Evolutionary conservation across 2,113 vertebrate species (phyloP).

Genomic region (Nematolebias whitei): DNA sequence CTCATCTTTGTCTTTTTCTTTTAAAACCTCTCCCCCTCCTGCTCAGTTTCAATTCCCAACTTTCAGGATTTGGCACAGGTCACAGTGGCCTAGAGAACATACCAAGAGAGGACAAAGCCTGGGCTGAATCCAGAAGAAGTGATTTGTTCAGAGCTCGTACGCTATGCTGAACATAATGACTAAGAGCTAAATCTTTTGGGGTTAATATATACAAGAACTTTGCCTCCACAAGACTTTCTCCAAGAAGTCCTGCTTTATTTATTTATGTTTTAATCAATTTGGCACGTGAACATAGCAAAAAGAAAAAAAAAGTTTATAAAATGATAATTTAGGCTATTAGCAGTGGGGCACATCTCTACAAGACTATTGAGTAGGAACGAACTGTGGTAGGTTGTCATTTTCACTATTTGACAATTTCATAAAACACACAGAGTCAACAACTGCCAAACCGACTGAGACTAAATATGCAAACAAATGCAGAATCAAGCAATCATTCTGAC

Average conservation of each 20-base stretch:
- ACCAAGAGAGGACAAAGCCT: conserved; percentile 22
- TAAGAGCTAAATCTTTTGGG: background rate
- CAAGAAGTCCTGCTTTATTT: background rate
- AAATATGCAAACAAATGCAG: conserved; percentile 29
- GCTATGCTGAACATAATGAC: background rate
- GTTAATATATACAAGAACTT: background rate
- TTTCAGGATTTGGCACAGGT: conserved; percentile 22
- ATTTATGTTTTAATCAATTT: background rate
- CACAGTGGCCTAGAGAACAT: conserved; percentile 34
- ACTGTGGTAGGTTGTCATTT: conserved; percentile 45
- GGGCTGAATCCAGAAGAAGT: conserved; percentile 24
- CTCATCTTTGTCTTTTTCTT: background rate
- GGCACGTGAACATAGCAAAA: conserved; percentile 9
- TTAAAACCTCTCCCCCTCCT: conserved; percentile 18
- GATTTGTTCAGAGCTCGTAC: conserved; percentile 1
- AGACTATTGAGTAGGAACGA: conserved; percentile 8
- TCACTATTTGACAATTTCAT: conserved; percentile 37
- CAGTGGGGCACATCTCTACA: conserved; percentile 24
- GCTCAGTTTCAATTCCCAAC: conserved; percentile 9
- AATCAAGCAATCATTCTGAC: conserved; percentile 26
- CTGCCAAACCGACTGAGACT: conserved; percentile 3
- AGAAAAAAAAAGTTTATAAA: conserved; percentile 9
- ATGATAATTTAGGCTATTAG: conserved; percentile 8
- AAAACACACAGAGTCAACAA: conserved; percentile 26
- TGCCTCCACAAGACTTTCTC: background rate